These are phyloP conservation scores for Ormyrus thymus DNA, from an alignment of 2,888 invertebrate genomes.

Conservation along the genomic window DNA sequence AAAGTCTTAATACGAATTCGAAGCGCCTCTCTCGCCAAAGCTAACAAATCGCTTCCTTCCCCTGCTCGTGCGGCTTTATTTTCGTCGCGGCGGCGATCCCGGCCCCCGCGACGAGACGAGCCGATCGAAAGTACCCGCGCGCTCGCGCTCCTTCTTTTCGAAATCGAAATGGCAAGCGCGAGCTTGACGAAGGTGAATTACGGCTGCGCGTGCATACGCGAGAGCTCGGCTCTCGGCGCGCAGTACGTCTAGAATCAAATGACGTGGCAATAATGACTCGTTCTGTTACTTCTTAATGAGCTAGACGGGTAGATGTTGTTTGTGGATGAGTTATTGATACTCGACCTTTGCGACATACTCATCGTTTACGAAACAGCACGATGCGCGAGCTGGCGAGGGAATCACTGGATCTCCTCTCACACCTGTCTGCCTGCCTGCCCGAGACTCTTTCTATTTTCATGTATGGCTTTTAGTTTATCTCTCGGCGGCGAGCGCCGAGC, in stretches of 20 bases:
- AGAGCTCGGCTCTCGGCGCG: background rate
- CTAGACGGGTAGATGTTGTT: conserved; percentile 51
- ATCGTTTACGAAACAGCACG: conserved; percentile 47
- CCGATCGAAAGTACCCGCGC: no score
- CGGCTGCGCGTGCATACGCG: background rate
- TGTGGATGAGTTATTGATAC: conserved; percentile 55
- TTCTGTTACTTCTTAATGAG: conserved; percentile 53
- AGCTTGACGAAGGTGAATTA: conserved; percentile 47
- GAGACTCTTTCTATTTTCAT: conserved; percentile 1
- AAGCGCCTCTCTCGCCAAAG: conserved; percentile 5
- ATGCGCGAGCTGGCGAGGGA: background rate
- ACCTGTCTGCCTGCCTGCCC: background rate
- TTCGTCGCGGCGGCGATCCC: no score
- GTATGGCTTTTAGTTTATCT: background rate
- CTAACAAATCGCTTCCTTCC: conserved; percentile 35
- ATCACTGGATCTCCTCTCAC: conserved; percentile 6
- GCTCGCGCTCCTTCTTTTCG: conserved; percentile 1
- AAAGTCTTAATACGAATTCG: conserved; percentile 48
- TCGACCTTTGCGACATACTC: conserved; percentile 51
- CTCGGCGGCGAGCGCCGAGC: no score
- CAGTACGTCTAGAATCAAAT: conserved; percentile 42
- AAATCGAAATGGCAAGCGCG: conserved; percentile 35
- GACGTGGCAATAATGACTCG: conserved; percentile 53
- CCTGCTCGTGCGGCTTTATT: no score
- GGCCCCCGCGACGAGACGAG: no score